Evolutionary conservation across 2,113 vertebrate species (phyloP), one percentile per base, ranked within the genome.

Genomic region (Calidris pygmaea): DNA sequence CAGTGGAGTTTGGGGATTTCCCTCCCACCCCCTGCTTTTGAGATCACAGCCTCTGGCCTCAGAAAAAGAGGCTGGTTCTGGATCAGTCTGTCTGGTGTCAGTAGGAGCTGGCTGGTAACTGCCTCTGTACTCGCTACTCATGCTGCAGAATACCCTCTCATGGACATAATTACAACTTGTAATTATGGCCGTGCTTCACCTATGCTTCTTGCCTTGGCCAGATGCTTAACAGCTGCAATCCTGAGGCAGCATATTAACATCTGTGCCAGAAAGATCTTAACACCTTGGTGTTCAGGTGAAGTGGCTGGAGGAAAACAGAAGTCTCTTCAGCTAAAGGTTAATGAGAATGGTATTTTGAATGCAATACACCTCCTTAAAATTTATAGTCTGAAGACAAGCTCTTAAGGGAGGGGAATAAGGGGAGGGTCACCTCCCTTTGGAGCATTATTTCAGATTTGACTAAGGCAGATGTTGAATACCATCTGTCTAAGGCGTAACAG

Each of bases 401-500:
- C 24, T 11, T 3, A 5, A 2, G 2, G 6, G 7, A 53, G 24
- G 14, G 15, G 13, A 39, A 50, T 18, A 63, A 22, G 2, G 15
- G 6, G 55, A 35, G 21, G 12, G 3, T 8, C 45, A 20, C 3
- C 30, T 29, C 32, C 4, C 39, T 17, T 3, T 4, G 37, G 3
- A 39, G 9, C 24, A 3, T 1, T 45, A 9, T 2, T 12, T 39
- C 53, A 16, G 2, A 0, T 13, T 1, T 6, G 43, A 10, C 7
- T 4, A 6, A 1, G 3, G 19, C 13, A 15, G 13, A 6, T 34
- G 17, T 19, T 1, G 3, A 1, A 4, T 8, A 4, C 12, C 17
- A 22, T 6, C 16, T 12, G 14, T 3, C 17, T 39, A 16, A 52
- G 5, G 30, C 24, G 12, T 26, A 29, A 9, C 30, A 4, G 45